A percentile compares a stretch with the other conserved stretches of the same genome.
Conservation (phyloP, 2,797 vertebrate species). For the Chelon labrosus region DNA sequence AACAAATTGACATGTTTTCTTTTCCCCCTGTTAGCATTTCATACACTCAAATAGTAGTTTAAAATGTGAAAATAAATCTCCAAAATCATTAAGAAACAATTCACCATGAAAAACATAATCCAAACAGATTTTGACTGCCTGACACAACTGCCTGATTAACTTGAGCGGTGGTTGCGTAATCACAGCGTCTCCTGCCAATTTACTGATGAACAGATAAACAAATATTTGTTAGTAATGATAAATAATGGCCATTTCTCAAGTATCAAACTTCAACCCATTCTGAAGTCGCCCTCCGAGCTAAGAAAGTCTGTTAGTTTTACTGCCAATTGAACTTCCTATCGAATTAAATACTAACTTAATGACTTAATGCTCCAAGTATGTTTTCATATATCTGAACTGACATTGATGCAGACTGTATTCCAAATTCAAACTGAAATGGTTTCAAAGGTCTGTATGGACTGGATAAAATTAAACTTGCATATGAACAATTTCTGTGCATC, state of each 20-base stretch:
- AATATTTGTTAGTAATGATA: slow-evolving; percentile 43
- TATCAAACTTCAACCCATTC: slow-evolving; percentile 40
- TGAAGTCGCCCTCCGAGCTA: slow-evolving; percentile 19
- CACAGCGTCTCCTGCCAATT: slow-evolving; percentile 26
- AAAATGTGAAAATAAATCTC: slow-evolving; percentile 42
- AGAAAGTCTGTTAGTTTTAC: slow-evolving; percentile 44
- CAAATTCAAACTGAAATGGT: slow-evolving; percentile 15
- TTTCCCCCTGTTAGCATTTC: slow-evolving; percentile 20
- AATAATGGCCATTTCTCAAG: slow-evolving; percentile 42
- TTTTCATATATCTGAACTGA: slow-evolving; percentile 26
- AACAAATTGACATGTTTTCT: slow-evolving; percentile 28
- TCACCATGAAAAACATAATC: slow-evolving; percentile 45
- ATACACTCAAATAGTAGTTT: slow-evolving; percentile 25
- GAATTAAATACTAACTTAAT: slow-evolving; percentile 49
- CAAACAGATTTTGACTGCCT: slow-evolving; percentile 19
- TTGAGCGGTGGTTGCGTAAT: slow-evolving; percentile 27
- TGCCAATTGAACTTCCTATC: slow-evolving; percentile 58
- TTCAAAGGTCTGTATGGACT: slow-evolving; percentile 3
- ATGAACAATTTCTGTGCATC: slow-evolving; percentile 28
- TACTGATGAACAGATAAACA: slow-evolving; percentile 47
- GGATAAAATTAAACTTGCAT: slow-evolving; percentile 8
- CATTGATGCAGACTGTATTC: slow-evolving; percentile 27
- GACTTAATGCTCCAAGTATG: slow-evolving; percentile 16
- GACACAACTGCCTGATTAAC: slow-evolving; percentile 34
- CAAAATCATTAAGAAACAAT: slow-evolving; percentile 39